phyloP scores from a whole-genome alignment of 2,113 vertebrate genomes.

The Dasyprocta punctata region DNA sequence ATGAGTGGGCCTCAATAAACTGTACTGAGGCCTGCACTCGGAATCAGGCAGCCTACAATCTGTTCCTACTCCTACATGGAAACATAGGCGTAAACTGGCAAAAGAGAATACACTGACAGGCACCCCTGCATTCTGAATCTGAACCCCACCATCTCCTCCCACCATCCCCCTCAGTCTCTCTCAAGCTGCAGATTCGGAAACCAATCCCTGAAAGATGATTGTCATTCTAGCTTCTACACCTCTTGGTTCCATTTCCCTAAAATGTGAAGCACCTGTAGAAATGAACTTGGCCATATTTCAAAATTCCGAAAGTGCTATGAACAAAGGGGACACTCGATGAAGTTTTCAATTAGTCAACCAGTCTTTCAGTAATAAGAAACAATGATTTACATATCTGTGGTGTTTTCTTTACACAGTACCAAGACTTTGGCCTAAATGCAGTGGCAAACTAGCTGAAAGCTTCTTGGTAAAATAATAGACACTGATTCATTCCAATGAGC shows the following conservation, averaged over 20 bases:
- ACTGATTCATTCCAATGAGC: not conserved
- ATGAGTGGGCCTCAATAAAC: not conserved
- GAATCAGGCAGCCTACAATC: not conserved
- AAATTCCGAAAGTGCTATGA: not conserved
- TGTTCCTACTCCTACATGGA: not conserved
- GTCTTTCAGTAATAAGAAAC: conserved; percentile 30
- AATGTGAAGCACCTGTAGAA: not conserved
- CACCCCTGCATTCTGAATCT: not conserved
- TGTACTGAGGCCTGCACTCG: not conserved
- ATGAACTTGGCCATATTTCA: not conserved
- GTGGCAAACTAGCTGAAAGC: conserved; percentile 16
- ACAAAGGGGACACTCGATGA: not conserved
- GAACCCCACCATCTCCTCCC: not conserved
- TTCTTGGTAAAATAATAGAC: conserved; percentile 29
- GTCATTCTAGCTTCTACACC: not conserved
- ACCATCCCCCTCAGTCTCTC: not conserved
- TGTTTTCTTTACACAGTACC: not conserved
- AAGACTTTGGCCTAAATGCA: not conserved
- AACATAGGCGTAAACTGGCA: not conserved
- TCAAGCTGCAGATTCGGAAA: not conserved
- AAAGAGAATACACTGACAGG: not conserved
- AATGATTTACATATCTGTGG: not conserved
- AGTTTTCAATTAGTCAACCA: conserved; percentile 24
- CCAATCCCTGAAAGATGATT: not conserved
- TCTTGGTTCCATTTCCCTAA: not conserved